Conservation (phyloP, 1,140 invertebrate genomes). For the Eriocheir sinensis region DNA sequence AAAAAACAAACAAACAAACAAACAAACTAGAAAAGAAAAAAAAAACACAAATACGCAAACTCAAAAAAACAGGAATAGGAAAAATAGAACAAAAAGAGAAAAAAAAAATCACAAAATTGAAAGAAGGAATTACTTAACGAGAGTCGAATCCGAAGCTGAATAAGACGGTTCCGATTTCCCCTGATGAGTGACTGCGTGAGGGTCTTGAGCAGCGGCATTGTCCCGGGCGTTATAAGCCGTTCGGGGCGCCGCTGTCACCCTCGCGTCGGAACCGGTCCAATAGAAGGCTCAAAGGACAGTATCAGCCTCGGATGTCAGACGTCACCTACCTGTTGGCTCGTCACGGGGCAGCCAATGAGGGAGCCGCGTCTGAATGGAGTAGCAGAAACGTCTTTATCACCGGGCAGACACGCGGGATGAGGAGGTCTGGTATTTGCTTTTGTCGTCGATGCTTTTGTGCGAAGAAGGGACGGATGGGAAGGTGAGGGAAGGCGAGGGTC, state of each 20-base stretch:
- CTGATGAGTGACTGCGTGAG: slow-evolving; percentile 38
- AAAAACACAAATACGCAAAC: neutral
- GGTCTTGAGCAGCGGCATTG: slow-evolving; percentile 30
- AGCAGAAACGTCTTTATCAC: slow-evolving; percentile 52
- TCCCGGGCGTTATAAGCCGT: slow-evolving; percentile 48
- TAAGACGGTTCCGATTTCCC: too few species aligned
- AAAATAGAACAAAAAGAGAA: neutral
- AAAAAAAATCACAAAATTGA: neutral
- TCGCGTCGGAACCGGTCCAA: slow-evolving; percentile 27
- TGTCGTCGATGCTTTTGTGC: slow-evolving; percentile 17
- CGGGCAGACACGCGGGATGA: neutral
- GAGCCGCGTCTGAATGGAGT: neutral
- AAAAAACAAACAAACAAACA: neutral
- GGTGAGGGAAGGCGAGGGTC: too few species aligned
- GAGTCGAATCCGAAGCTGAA: too few species aligned
- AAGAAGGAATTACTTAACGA: neutral
- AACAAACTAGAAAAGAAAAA: neutral
- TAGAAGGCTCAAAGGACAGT: slow-evolving; percentile 50
- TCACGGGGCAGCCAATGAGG: neutral
- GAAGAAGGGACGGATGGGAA: too few species aligned
- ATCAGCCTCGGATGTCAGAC: slow-evolving; percentile 53
- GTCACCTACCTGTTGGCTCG: slow-evolving; percentile 66
- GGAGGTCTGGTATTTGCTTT: slow-evolving; percentile 56
- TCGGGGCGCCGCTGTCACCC: slow-evolving; percentile 35
- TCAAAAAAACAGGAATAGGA: neutral